phyloP scores from a whole-genome alignment of 2,797 vertebrate genomes.

The Ciconia nigra region DNA sequence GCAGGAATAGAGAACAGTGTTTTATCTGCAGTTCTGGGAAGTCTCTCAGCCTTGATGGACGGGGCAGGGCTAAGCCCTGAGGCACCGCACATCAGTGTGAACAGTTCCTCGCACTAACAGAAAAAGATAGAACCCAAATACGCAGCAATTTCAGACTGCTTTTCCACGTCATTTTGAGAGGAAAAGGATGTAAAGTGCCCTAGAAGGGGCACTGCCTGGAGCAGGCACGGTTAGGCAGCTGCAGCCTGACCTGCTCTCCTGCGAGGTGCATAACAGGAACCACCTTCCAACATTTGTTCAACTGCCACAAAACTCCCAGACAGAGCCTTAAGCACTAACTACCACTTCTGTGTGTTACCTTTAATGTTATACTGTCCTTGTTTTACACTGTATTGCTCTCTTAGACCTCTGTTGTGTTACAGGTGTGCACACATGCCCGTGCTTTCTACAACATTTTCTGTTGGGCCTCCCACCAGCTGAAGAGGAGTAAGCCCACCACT shows the following conservation, averaged over 20 bases:
- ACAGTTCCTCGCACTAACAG: not conserved
- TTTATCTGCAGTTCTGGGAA: slow-evolving; percentile 3
- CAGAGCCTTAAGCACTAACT: not conserved
- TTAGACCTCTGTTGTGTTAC: not conserved
- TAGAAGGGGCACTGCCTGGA: not conserved
- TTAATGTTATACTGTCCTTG: not conserved
- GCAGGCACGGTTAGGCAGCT: not conserved
- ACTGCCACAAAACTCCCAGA: not conserved
- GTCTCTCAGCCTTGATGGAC: not conserved
- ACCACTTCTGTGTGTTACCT: not conserved
- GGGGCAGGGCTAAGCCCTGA: not conserved
- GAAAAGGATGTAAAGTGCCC: not conserved
- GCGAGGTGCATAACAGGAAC: not conserved
- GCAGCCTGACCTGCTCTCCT: not conserved
- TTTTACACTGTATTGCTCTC: not conserved
- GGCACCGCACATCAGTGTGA: not conserved
- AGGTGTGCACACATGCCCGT: rapidly evolving
- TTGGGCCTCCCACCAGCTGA: not conserved
- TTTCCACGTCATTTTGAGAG: not conserved
- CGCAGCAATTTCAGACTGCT: not conserved
- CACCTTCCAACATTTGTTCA: not conserved
- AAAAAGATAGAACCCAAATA: not conserved
- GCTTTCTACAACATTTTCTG: not conserved
- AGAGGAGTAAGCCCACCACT: not conserved
- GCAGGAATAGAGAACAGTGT: not conserved